Conservation (phyloP, 2,888 invertebrate species). For the Lasius platythorax region DNA sequence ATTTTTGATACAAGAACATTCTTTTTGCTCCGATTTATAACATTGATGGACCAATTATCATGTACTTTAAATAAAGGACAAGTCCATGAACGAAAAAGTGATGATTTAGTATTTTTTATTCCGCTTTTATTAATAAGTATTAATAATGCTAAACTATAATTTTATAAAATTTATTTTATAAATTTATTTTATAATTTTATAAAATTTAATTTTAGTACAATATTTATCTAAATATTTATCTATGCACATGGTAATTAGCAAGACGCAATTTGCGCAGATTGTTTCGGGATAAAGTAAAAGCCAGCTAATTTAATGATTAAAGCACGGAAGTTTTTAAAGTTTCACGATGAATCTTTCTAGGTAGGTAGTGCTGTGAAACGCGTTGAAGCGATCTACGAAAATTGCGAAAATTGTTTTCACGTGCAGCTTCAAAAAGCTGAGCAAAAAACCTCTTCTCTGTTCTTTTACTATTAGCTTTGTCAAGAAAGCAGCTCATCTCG, state of each 20-base stretch:
- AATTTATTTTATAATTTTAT: not conserved
- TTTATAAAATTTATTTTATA: too few relatives aligned
- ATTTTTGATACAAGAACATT: not conserved
- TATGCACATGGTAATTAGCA: not conserved
- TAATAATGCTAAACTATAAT: not conserved
- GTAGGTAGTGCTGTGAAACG: not conserved
- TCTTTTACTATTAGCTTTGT: not conserved
- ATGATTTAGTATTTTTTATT: not conserved
- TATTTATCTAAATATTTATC: not conserved
- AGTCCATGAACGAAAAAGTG: not conserved
- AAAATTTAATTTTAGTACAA: not conserved
- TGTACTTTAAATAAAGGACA: not conserved
- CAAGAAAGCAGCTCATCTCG: not conserved
- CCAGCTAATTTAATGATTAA: not conserved
- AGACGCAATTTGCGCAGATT: not conserved
- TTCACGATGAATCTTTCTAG: not conserved
- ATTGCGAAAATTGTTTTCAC: slow-evolving; percentile 20
- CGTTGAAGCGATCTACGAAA: not conserved
- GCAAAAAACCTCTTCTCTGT: not conserved
- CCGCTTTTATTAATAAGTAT: not conserved
- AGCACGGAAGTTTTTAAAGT: not conserved
- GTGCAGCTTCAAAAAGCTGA: not conserved
- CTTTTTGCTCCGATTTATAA: not conserved
- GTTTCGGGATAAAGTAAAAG: not conserved
- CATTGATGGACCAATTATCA: not conserved